Conservation (phyloP, 2,888 invertebrate genomes). For the Drosophila anomelani region DNA sequence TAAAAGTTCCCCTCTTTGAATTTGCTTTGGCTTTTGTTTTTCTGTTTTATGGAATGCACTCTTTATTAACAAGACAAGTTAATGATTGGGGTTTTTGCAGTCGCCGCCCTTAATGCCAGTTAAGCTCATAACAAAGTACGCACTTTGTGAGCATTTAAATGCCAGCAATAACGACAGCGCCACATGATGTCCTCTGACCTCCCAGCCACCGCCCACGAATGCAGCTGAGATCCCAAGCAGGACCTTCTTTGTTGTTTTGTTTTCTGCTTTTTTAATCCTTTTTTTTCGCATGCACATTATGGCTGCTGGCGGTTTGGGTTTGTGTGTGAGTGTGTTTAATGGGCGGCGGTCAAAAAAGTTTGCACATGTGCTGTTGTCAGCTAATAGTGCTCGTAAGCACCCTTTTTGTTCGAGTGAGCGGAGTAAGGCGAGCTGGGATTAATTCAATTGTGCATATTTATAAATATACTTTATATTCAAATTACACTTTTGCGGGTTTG, state of each 20-base stretch:
- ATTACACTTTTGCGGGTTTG: neutral
- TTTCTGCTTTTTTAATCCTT: slow-evolving; percentile 13
- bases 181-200: slow-evolving; percentile 34
- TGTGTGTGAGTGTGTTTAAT: slow-evolving; percentile 24
- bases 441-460: slow-evolving; percentile 18
- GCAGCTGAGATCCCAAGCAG: slow-evolving; percentile 26
- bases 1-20: slow-evolving; percentile 2
- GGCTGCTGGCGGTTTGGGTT: neutral
- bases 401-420: slow-evolving; percentile 3
- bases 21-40: neutral
- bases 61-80: slow-evolving; percentile 37
- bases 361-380: slow-evolving; percentile 30
- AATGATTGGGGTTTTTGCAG: slow-evolving; percentile 31
- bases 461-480: neutral
- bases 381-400: slow-evolving; percentile 30
- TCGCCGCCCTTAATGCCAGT: slow-evolving; percentile 41
- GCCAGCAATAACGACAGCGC: slow-evolving; percentile 57
- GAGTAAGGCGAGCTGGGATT: slow-evolving; percentile 6
- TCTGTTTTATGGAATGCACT: slow-evolving; percentile 10
- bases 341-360: slow-evolving; percentile 31
- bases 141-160: slow-evolving; percentile 73
- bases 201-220: slow-evolving; percentile 21
- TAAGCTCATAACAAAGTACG: slow-evolving; percentile 57
- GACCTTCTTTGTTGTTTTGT: slow-evolving; percentile 15
- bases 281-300: slow-evolving; percentile 12